phyloP scores from a whole-genome alignment of 2,888 invertebrate species.

The Aspidiotus rigidus region DNA sequence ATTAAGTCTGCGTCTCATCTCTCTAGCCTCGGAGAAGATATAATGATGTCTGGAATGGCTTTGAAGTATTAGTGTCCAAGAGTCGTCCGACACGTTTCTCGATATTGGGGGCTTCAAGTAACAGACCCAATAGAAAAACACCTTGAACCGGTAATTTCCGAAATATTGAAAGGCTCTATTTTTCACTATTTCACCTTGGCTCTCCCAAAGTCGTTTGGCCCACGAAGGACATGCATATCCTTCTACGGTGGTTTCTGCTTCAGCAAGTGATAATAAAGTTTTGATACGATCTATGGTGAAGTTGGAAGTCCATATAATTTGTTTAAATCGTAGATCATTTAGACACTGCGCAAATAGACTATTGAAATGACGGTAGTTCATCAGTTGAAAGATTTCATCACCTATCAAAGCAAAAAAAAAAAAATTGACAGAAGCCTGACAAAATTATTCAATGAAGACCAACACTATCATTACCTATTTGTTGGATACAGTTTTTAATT shows the following conservation, averaged over 20 bases:
- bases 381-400: neutral
- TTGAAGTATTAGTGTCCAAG: neutral
- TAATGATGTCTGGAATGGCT: neutral
- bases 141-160: neutral
- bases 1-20: neutral
- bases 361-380: neutral
- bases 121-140: constrained; percentile 7
- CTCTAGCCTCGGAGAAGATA: neutral
- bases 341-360: neutral
- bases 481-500: neutral
- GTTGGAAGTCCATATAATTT: neutral
- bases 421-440: neutral
- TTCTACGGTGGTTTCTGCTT: neutral
- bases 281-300: constrained; percentile 8
- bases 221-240: neutral
- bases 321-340: neutral
- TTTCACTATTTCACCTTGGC: neutral
- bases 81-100: neutral
- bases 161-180: neutral
- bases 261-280: neutral
- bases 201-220: neutral
- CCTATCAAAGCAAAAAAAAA: neutral
- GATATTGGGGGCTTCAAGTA: neutral
- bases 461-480: neutral
- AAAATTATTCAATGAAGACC: too few species aligned